Conservation (phyloP, 1,140 invertebrate species). For the Drosophila bocqueti region DNA sequence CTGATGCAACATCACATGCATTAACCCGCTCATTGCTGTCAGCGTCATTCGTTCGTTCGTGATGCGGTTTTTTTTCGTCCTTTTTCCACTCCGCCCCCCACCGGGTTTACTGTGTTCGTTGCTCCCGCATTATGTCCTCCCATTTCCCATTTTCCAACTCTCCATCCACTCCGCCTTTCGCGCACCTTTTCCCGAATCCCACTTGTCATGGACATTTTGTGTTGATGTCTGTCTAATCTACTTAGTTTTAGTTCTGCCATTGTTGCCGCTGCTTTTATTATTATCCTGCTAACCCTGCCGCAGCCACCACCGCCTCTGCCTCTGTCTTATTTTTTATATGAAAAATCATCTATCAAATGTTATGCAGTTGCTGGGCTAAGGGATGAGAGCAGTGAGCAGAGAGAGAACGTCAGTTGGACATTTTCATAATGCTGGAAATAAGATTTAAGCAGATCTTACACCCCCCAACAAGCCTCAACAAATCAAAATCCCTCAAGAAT, state of each 20-base stretch:
- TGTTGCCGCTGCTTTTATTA: slow-evolving; percentile 28
- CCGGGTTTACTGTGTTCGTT: slow-evolving; percentile 22
- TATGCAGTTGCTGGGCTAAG: slow-evolving; percentile 16
- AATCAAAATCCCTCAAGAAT: slow-evolving; percentile 33
- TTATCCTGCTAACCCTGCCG: background rate
- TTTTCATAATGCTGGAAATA: slow-evolving; percentile 4
- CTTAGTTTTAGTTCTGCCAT: slow-evolving; percentile 50
- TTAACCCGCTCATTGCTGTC: slow-evolving; percentile 79
- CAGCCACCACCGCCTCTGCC: background rate
- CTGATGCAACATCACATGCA: slow-evolving; percentile 70
- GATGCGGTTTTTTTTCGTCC: slow-evolving; percentile 64
- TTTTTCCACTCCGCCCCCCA: background rate
- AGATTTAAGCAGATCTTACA: slow-evolving; percentile 9
- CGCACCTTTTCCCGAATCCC: slow-evolving; percentile 4
- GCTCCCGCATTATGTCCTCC: slow-evolving; percentile 23
- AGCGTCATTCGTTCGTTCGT: slow-evolving; percentile 65
- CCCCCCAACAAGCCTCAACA: slow-evolving; percentile 14
- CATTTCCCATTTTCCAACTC: background rate
- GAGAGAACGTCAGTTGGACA: slow-evolving; percentile 1
- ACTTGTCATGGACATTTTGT: slow-evolving; percentile 51
- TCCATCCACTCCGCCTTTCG: background rate
- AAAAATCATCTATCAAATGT: slow-evolving; percentile 56
- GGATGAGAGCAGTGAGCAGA: background rate
- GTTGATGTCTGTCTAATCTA: slow-evolving; percentile 54
- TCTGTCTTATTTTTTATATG: slow-evolving; percentile 36